phyloP scores from a whole-genome alignment of 2,797 vertebrate species.

The Rhyacichthys aspro region DNA sequence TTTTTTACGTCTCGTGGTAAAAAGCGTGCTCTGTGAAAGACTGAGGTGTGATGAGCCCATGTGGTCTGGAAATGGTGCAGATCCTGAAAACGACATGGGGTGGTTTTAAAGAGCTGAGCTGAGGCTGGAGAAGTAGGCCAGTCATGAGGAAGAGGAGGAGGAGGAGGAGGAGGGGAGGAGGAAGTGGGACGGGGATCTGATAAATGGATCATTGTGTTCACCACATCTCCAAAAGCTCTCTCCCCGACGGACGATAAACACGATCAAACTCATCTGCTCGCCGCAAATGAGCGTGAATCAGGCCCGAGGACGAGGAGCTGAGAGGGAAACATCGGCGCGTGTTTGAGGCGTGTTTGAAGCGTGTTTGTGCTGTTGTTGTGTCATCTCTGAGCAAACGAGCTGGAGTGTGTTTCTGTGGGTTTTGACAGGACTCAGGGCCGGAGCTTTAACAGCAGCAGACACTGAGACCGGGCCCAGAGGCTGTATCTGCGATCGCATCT shows the following conservation, averaged over 20 bases:
- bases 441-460: conserved; percentile 42
- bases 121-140: conserved; percentile 72
- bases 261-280: conserved; percentile 68
- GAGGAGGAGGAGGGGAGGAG: conserved; percentile 58
- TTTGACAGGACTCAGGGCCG: conserved; percentile 56
- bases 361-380: conserved; percentile 58
- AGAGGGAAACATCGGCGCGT: conserved; percentile 35
- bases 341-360: no score
- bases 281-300: conserved; percentile 71
- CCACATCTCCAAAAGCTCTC: conserved; percentile 41
- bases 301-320: conserved; percentile 55
- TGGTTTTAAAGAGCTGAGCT: conserved; percentile 34
- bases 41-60: no score
- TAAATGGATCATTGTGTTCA: conserved; percentile 75
- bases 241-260: conserved; percentile 60
- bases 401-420: conserved; percentile 37
- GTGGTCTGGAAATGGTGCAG: no score
- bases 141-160: conserved; percentile 60
- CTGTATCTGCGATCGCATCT: conserved; percentile 23
- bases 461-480: conserved; percentile 20
- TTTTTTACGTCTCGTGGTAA: no score
- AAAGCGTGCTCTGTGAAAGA: no score
- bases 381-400: conserved; percentile 53
- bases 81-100: no score
- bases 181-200: conserved; percentile 62